Conservation (phyloP, 2,113 vertebrate genomes). For the Dolichallabes microphthalmus region DNA sequence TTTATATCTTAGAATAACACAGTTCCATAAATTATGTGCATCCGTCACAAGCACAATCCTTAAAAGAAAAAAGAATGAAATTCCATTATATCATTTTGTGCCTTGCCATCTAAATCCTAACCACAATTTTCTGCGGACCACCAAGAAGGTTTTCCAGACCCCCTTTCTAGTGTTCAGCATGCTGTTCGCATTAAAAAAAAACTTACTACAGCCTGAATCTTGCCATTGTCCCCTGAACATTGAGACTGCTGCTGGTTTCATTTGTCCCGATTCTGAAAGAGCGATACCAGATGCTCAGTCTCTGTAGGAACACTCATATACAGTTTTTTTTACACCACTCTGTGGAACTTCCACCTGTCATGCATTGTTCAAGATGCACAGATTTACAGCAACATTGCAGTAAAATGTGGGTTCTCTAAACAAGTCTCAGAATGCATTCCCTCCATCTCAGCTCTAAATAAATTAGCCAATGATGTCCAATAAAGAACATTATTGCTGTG, state of each 20-base stretch:
- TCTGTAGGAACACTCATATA: not conserved
- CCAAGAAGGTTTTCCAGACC: constrained; percentile 1
- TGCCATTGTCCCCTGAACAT: not conserved
- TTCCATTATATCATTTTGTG: not conserved
- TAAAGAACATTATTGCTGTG: not conserved
- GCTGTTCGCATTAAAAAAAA: constrained; percentile 42
- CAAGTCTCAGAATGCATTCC: not conserved
- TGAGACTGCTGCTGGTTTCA: not conserved
- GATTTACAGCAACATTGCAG: not conserved
- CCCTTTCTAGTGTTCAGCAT: constrained; percentile 1
- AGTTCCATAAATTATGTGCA: not conserved
- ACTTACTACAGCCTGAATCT: not conserved
- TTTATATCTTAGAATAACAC: no score
- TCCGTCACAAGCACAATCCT: not conserved
- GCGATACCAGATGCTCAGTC: constrained; percentile 13
- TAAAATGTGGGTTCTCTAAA: not conserved
- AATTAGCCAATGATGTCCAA: not conserved
- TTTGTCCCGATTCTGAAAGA: not conserved
- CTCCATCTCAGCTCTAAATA: not conserved
- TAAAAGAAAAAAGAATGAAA: not conserved
- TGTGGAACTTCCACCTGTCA: not conserved
- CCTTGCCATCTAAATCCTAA: not conserved
- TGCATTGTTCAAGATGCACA: not conserved
- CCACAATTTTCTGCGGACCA: not conserved
- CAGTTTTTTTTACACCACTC: not conserved